Percentiles rank a stretch among this genome's conserved stretches.
phyloP scores from a whole-genome alignment of 2,113 vertebrate genomes.

The Isurus oxyrinchus region DNA sequence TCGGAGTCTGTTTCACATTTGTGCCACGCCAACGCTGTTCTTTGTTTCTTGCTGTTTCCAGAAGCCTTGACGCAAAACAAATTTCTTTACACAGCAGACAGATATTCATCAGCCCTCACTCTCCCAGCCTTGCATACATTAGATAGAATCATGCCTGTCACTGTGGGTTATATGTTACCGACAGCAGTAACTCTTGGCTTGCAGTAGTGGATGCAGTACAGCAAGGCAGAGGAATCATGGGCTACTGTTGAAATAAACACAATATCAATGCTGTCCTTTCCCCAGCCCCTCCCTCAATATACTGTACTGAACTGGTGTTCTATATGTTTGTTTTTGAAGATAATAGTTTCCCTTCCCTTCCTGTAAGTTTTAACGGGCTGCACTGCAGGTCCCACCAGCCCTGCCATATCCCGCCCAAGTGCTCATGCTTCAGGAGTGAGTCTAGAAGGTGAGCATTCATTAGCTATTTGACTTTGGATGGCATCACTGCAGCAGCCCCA shows the following conservation, averaged over 20 bases:
- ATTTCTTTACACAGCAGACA: background rate
- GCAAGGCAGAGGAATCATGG: background rate
- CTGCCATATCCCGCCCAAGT: background rate
- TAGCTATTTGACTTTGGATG: background rate
- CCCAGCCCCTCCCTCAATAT: background rate
- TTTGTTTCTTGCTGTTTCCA: background rate
- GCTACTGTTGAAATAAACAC: background rate
- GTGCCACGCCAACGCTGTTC: background rate
- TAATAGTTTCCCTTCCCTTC: background rate
- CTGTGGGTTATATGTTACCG: background rate
- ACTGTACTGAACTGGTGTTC: background rate
- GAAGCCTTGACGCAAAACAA: background rate
- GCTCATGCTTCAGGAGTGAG: background rate
- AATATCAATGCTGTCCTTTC: background rate
- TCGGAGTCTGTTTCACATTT: background rate
- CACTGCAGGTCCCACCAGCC: background rate
- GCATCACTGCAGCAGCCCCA: background rate
- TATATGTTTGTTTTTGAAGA: background rate
- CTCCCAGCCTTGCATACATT: conserved; percentile 3
- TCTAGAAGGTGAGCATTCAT: background rate
- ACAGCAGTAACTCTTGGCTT: background rate
- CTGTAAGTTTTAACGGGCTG: background rate
- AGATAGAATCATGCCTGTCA: background rate
- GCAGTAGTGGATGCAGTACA: background rate
- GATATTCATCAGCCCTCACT: background rate